Conservation (phyloP, 1,140 invertebrate genomes). For the Aphidius ervi region DNA sequence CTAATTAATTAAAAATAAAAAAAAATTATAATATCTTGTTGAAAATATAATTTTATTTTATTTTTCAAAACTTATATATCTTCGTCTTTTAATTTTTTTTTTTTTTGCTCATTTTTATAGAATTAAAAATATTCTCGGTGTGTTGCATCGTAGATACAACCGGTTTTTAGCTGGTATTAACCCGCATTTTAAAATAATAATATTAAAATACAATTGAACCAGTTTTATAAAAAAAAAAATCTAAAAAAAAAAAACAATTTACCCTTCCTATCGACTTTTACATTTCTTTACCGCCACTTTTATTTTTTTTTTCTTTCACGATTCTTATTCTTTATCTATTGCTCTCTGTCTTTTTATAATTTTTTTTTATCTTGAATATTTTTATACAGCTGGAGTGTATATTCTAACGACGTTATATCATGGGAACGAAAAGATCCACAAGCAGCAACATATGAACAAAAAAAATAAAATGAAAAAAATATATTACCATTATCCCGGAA, state of each 20-base stretch:
- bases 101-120: too few species aligned
- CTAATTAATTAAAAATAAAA: too few species aligned
- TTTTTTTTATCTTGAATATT: background rate
- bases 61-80: too few species aligned
- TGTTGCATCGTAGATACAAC: conserved; percentile 41
- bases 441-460: too few species aligned
- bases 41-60: too few species aligned
- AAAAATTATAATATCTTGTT: too few species aligned
- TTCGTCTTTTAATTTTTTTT: too few species aligned
- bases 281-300: conserved; percentile 11
- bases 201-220: conserved; percentile 50
- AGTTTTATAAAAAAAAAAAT: conserved; percentile 45
- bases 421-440: conserved; percentile 8
- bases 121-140: background rate
- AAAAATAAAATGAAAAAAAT: too few species aligned
- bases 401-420: background rate
- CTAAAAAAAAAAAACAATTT: conserved; percentile 51
- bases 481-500: too few species aligned
- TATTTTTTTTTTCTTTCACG: conserved; percentile 1
- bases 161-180: conserved; percentile 49
- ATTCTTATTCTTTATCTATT: conserved; percentile 10
- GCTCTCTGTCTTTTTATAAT: background rate
- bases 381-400: too few species aligned
- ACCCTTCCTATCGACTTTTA: conserved; percentile 25
- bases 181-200: conserved; percentile 45